These are phyloP conservation scores for Trematocara variabile DNA, from an alignment of 2,113 vertebrate species.

Conservation along the genomic window DNA sequence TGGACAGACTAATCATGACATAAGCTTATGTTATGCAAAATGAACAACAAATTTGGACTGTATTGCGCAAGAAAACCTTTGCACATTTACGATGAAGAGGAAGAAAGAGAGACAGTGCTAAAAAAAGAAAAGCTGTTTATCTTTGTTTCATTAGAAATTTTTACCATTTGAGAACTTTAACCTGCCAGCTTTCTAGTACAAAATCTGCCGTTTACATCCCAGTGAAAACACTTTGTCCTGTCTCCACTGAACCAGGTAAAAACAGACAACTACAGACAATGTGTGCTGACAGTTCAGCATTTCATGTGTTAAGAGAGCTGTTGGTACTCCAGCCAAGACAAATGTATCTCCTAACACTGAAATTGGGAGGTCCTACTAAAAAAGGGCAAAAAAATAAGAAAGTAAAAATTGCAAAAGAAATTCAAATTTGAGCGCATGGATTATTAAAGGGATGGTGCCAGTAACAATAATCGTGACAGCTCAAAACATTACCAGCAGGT, in stretches of 20 bases:
- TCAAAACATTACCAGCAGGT: neutral
- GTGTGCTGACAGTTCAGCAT: neutral
- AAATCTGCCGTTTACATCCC: neutral
- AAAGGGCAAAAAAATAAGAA: neutral
- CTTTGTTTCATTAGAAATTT: neutral
- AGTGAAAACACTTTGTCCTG: neutral
- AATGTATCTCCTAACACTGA: neutral
- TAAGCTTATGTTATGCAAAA: neutral
- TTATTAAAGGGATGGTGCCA: neutral
- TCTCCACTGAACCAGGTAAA: neutral
- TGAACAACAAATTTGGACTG: neutral
- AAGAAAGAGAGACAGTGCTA: neutral
- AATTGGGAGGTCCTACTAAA: neutral
- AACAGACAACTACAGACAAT: neutral
- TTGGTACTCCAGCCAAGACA: neutral
- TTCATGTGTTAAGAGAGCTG: neutral
- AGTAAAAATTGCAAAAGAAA: neutral
- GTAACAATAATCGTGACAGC: neutral
- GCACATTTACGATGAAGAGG: neutral
- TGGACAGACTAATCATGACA: neutral
- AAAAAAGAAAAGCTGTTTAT: neutral
- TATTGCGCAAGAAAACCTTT: neutral
- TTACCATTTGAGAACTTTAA: neutral
- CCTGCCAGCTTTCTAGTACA: neutral
- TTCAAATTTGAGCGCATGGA: neutral